Evolutionary conservation across 2,888 invertebrate genomes (phyloP), one percentile per base, ranked within the genome.

Genomic region (Calameuta idolon): DNA sequence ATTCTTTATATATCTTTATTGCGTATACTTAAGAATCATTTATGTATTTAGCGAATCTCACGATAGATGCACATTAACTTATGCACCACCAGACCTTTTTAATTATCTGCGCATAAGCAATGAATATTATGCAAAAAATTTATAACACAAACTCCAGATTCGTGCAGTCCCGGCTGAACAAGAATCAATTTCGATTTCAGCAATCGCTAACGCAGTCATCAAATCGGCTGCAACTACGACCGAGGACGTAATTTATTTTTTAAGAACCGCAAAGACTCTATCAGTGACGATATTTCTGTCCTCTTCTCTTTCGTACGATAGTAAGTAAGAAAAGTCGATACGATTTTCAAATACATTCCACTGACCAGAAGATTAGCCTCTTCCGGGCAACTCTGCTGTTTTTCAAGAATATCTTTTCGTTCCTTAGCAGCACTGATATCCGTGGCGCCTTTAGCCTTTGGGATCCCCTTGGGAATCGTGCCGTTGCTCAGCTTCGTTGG

Each of bases 401-500:
- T 90, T 75, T 91, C 90, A 80, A 88, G 79, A 69, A 79, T 76
- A 31, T 78, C 78, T 5, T 76, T 78, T 35, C 69, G 71, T 31
- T 76, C 78, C 34, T 73, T 78, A 3, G 37, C 35, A 35, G 55
- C 55, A 55, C 55, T 2, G 9, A 15, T 71, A 35, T 83, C 83
- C 15, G 79, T 76, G 1, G 69, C 73, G n/a, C 87, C 87, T 73
- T 71, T n/a, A 76, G 30, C 76, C 55, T 55, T 55, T 55, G 55
- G 55, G 71, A 69, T 74, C 31, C 87, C 86, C 79, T 90, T 90
- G 15, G 89, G 87, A 74, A 91, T 87, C 55, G 90, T 90, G 74
- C 91, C 91, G 90, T 91, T 91, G 87, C 90, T 91, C 77, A 91
- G 85, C 79, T 90, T 91, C 68, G 87, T 75, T 74, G 85, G 80